Percentiles rank a stretch among this genome's conserved stretches.
Conservation (phyloP, 2,888 invertebrate species). For the Acholoe squamosa region DNA sequence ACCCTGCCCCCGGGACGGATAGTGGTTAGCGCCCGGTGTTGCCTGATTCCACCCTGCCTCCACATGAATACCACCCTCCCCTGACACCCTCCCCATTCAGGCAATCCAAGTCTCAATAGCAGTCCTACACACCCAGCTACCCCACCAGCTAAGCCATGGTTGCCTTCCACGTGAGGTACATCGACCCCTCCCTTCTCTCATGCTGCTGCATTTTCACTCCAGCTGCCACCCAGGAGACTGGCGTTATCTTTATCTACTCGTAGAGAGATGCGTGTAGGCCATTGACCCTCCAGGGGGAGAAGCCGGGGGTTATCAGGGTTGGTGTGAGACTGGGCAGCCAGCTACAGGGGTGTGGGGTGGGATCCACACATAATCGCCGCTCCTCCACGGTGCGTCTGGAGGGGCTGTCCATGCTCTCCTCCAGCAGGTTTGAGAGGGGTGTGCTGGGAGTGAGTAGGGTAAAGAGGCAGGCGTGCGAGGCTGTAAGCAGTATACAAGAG, state of each 20-base stretch:
- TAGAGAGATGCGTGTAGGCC: background rate
- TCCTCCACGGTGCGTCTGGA: background rate
- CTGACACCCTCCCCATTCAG: background rate
- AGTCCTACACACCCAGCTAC: background rate
- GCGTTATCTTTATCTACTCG: background rate
- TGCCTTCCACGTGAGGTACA: background rate
- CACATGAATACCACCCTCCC: background rate
- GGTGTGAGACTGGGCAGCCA: constrained; percentile 1
- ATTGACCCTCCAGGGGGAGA: background rate
- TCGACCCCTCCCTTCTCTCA: background rate
- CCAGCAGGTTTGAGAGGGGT: too few species aligned
- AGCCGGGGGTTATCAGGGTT: background rate
- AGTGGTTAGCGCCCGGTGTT: background rate
- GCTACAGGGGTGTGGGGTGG: background rate
- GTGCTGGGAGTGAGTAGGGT: too few species aligned
- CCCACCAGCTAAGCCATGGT: background rate
- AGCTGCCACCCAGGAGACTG: background rate
- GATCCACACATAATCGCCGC: background rate
- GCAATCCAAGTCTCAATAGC: background rate
- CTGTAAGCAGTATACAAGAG: too few species aligned
- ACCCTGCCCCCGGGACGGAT: background rate
- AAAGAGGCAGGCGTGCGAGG: too few species aligned
- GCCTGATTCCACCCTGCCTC: background rate
- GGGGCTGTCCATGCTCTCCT: too few species aligned
- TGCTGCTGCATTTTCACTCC: background rate